Evolutionary conservation across 1,140 invertebrate species (phyloP).

Genomic region (Archivesica marissinica): DNA sequence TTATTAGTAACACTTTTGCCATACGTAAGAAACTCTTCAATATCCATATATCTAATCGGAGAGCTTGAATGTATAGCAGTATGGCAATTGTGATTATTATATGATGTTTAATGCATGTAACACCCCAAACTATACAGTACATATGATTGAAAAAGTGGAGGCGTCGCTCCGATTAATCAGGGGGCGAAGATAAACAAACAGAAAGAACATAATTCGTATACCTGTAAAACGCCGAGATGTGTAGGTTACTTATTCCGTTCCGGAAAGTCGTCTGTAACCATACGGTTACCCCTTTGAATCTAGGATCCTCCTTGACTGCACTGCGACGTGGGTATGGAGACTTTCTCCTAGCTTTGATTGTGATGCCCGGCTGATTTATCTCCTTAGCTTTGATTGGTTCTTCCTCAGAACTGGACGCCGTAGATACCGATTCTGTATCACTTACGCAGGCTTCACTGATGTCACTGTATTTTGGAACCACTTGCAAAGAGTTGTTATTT

Average conservation of each 20-base stretch:
- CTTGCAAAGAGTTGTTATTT: not conserved
- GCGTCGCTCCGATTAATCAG: too few relatives aligned
- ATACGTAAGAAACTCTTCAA: too few relatives aligned
- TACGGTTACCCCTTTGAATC: slow-evolving; percentile 43
- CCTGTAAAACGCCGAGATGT: slow-evolving; percentile 55
- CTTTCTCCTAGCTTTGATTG: not conserved
- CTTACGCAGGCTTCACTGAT: slow-evolving; percentile 36
- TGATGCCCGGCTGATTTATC: not conserved
- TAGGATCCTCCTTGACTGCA: slow-evolving; percentile 28
- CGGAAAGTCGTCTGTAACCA: slow-evolving; percentile 31
- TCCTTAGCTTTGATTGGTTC: not conserved
- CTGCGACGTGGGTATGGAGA: slow-evolving; percentile 8
- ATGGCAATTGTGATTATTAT: too few relatives aligned
- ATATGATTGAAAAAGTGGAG: too few relatives aligned
- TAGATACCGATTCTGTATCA: not conserved
- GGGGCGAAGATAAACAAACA: not conserved
- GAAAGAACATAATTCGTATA: not conserved
- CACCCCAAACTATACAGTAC: too few relatives aligned
- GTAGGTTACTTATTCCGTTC: slow-evolving; percentile 6
- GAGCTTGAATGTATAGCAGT: too few relatives aligned
- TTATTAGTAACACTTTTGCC: too few relatives aligned
- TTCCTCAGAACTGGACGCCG: not conserved
- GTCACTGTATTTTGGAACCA: slow-evolving; percentile 12
- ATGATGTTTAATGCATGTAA: too few relatives aligned
- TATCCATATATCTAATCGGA: too few relatives aligned